phyloP scores from a whole-genome alignment of 2,888 invertebrate species.

The Spodoptera exigua region DNA sequence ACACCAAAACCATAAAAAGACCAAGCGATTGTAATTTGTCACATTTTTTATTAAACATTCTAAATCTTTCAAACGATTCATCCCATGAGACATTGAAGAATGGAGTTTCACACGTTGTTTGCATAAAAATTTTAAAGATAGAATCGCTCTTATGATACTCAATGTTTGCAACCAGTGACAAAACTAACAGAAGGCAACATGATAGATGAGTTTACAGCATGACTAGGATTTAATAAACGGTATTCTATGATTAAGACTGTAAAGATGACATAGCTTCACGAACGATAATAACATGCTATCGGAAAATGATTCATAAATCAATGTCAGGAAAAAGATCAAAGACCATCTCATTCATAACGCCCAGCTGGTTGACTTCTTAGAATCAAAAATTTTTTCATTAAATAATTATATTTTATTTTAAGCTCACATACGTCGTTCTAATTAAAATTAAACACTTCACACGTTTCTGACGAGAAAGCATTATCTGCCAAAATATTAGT shows the following conservation, averaged over 20 bases:
- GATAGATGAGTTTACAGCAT: constrained; percentile 34
- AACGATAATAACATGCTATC: constrained; percentile 8
- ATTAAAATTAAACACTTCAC: too few species aligned
- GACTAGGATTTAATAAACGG: constrained; percentile 18
- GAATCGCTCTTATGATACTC: constrained; percentile 4
- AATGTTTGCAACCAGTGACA: constrained; percentile 18
- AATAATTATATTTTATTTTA: too few species aligned
- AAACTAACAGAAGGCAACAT: constrained; percentile 1
- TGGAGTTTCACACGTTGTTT: constrained; percentile 33
- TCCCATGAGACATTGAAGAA: constrained; percentile 37
- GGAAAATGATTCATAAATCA: constrained; percentile 5
- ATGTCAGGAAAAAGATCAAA: constrained; percentile 18
- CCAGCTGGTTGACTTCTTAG: too few species aligned
- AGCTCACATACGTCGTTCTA: too few species aligned
- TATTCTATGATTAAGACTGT: background rate
- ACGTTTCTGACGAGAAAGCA: too few species aligned
- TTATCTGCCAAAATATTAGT: too few species aligned
- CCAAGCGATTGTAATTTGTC: background rate
- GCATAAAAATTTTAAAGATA: constrained; percentile 29
- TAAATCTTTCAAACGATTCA: constrained; percentile 26
- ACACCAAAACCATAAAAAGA: background rate
- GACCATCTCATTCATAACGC: background rate
- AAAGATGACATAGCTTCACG: background rate
- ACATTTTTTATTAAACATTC: constrained; percentile 16
- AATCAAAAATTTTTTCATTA: too few species aligned